phyloP scores from a whole-genome alignment of 2,888 invertebrate genomes.

The Netelia virgata region DNA sequence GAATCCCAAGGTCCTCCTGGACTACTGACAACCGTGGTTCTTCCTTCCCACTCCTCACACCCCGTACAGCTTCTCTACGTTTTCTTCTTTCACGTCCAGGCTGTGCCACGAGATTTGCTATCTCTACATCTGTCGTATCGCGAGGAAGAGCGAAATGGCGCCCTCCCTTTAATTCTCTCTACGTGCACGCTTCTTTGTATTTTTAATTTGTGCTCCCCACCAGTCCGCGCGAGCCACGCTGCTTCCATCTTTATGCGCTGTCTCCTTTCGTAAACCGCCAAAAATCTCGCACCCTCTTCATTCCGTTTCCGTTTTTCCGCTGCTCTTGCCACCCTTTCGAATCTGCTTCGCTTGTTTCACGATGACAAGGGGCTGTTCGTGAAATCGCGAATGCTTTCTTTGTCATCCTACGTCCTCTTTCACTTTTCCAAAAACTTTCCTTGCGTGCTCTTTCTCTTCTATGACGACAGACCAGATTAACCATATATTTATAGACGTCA shows the following conservation, averaged over 20 bases:
- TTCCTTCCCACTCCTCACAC: conserved; percentile 40
- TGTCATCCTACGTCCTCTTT: conserved; percentile 29
- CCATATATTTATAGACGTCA: conserved; percentile 28
- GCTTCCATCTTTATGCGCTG: conserved; percentile 14
- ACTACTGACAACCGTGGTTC: conserved; percentile 55
- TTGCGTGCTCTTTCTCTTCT: background rate
- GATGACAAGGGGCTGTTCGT: conserved; percentile 44
- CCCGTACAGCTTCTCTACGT: conserved; percentile 33
- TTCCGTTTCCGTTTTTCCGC: conserved; percentile 33
- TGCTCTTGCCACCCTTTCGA: conserved; percentile 47
- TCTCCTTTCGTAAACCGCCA: conserved; percentile 20
- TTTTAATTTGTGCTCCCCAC: conserved; percentile 80
- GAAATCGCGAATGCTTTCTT: conserved; percentile 54
- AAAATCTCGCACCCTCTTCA: conserved; percentile 63
- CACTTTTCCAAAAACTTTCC: conserved; percentile 27
- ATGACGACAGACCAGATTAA: background rate
- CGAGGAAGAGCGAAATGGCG: conserved; percentile 53
- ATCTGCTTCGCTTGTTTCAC: conserved; percentile 39
- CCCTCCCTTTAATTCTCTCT: conserved; percentile 56
- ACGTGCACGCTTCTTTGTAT: conserved; percentile 80
- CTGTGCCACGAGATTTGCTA: conserved; percentile 29
- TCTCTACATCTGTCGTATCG: conserved; percentile 43
- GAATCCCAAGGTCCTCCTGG: conserved; percentile 68
- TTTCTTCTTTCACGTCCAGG: conserved; percentile 42
- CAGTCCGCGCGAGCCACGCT: conserved; percentile 4